A percentile compares a stretch with the other conserved stretches of the same genome.
Conservation (phyloP, 2,797 vertebrate species). For the Dallia pectoralis region DNA sequence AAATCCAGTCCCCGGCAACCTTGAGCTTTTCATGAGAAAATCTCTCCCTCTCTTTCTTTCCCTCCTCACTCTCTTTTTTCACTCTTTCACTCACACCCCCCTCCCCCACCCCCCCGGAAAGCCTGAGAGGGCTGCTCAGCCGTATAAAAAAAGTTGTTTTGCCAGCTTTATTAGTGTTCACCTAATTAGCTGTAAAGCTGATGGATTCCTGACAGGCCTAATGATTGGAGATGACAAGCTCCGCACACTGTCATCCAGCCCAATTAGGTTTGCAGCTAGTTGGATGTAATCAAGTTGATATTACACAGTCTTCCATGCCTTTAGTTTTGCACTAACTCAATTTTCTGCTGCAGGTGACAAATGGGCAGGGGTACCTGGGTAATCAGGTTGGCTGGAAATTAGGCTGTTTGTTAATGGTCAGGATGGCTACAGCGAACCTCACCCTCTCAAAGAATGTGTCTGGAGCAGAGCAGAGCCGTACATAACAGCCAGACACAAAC, state of each 20-base stretch:
- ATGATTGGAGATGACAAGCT: constrained; percentile 99
- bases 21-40: constrained; percentile 77
- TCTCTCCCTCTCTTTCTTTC: constrained; percentile 22
- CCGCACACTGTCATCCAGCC: constrained; percentile 94
- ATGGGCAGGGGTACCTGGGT: constrained; percentile 91
- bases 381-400: constrained; percentile 88
- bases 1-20: constrained; percentile 83
- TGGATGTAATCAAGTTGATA: constrained; percentile 99
- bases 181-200: constrained; percentile 99
- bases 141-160: constrained; percentile 98
- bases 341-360: constrained; percentile 92
- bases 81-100: constrained; percentile 3
- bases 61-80: constrained; percentile 22
- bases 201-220: constrained; percentile 99
- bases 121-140: constrained; percentile 89
- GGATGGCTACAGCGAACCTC: constrained; percentile 69
- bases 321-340: constrained; percentile 93
- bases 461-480: not conserved
- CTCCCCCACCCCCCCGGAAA: too few relatives aligned
- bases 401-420: constrained; percentile 83
- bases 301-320: constrained; percentile 93
- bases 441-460: not conserved
- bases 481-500: constrained; percentile 20
- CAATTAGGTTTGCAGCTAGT: constrained; percentile 98
- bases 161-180: constrained; percentile 99